phyloP scores from a whole-genome alignment of 2,888 invertebrate species.

The Malthinus flaveolus region DNA sequence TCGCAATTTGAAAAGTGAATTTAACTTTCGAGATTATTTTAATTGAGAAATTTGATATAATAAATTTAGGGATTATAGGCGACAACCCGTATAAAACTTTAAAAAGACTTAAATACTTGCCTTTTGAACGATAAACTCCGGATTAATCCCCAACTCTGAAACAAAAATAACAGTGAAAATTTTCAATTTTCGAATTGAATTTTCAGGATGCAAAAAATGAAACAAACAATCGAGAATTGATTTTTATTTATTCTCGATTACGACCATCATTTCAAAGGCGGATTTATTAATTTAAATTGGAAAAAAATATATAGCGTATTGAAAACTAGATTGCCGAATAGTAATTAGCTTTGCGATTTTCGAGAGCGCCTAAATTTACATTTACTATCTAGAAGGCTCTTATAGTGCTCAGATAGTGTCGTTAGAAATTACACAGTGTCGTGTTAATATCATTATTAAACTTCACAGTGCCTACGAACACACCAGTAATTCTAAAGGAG shows the following conservation, averaged over 20 bases:
- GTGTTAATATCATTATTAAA: too few relatives aligned
- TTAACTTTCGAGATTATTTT: slow-evolving; percentile 30
- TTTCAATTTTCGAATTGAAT: background rate
- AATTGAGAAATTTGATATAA: slow-evolving; percentile 28
- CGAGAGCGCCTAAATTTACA: too few relatives aligned
- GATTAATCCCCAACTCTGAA: slow-evolving; percentile 44
- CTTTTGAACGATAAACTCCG: slow-evolving; percentile 44
- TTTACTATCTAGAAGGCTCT: too few relatives aligned
- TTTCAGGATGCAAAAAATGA: background rate
- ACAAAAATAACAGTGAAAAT: slow-evolving; percentile 26
- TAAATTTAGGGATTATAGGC: slow-evolving; percentile 13
- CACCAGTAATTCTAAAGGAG: too few relatives aligned
- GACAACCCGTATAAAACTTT: slow-evolving; percentile 1
- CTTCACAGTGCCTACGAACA: too few relatives aligned
- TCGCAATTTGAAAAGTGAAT: slow-evolving; percentile 24
- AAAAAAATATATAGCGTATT: too few relatives aligned
- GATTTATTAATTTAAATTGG: too few relatives aligned
- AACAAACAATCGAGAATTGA: background rate
- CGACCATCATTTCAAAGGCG: background rate
- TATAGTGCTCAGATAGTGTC: too few relatives aligned
- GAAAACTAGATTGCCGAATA: too few relatives aligned
- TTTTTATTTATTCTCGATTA: background rate
- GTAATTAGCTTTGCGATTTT: too few relatives aligned
- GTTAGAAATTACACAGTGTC: too few relatives aligned
- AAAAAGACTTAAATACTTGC: slow-evolving; percentile 25